phyloP scores from a whole-genome alignment of 1,140 invertebrate species.

The Ctenoplectra terminalis region DNA sequence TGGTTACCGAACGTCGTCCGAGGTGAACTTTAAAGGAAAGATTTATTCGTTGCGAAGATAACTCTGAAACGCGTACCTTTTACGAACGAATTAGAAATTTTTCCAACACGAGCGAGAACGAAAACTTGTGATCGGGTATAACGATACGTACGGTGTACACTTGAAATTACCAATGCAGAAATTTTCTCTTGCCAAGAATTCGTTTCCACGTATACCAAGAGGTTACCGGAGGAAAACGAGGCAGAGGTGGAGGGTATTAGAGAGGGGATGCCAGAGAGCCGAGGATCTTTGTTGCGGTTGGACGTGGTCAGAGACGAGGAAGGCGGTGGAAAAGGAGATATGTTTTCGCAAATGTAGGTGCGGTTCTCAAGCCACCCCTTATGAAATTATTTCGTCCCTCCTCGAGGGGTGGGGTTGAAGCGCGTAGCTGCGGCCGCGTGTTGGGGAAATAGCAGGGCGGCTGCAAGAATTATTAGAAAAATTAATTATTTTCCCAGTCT shows the following conservation, averaged over 20 bases:
- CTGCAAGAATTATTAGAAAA: constrained; percentile 82
- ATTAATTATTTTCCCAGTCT: constrained; percentile 82
- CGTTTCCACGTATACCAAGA: constrained; percentile 26
- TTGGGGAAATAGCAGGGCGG: constrained; percentile 70
- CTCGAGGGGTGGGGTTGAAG: constrained; percentile 42
- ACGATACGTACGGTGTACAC: too few species aligned
- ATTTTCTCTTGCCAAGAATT: constrained; percentile 57
- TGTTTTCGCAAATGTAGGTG: constrained; percentile 80
- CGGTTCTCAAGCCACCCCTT: constrained; percentile 80
- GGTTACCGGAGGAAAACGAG: neutral
- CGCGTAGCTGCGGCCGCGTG: constrained; percentile 43
- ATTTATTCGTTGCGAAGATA: too few species aligned
- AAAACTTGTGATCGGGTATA: neutral
- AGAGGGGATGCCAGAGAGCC: constrained; percentile 30
- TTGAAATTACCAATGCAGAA: constrained; percentile 58
- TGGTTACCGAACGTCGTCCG: too few species aligned
- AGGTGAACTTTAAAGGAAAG: too few species aligned
- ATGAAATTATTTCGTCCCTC: constrained; percentile 81
- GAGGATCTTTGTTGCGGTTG: constrained; percentile 75
- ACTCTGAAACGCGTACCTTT: too few species aligned
- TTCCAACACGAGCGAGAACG: neutral
- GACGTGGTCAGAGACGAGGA: constrained; percentile 72
- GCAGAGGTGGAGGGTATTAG: constrained; percentile 36
- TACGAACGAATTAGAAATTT: too few species aligned
- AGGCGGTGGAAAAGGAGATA: constrained; percentile 60